Conservation (phyloP, 2,888 invertebrate genomes). For the Cryptosula pallasiana region DNA sequence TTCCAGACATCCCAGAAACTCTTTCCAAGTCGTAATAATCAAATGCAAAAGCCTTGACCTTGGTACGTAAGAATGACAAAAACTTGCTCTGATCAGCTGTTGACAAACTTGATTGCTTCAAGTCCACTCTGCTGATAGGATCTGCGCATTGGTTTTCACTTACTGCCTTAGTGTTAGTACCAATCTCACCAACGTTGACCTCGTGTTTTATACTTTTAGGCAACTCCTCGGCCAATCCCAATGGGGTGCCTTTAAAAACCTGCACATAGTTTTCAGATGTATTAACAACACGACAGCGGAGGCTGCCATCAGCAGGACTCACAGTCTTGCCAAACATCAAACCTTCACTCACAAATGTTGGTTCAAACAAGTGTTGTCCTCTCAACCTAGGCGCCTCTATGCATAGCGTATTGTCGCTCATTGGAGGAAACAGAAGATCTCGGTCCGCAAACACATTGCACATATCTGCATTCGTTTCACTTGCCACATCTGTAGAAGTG, state of each 20-base stretch:
- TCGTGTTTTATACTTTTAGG: too few relatives aligned
- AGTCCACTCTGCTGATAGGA: too few relatives aligned
- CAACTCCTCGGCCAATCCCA: neutral
- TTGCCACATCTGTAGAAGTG: neutral
- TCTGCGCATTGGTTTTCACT: too few relatives aligned
- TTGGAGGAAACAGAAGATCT: neutral
- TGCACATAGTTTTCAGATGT: neutral
- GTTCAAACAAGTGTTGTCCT: neutral
- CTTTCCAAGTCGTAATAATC: too few relatives aligned
- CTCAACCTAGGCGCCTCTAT: neutral
- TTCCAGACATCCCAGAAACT: too few relatives aligned
- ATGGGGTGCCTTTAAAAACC: neutral
- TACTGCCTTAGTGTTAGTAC: too few relatives aligned
- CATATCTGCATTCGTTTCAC: neutral
- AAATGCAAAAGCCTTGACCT: too few relatives aligned
- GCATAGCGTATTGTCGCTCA: neutral
- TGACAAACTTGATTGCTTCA: too few relatives aligned
- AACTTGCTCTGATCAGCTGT: too few relatives aligned
- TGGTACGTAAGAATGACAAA: too few relatives aligned
- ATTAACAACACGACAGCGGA: slow-evolving; percentile 4
- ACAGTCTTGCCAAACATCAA: slow-evolving; percentile 1
- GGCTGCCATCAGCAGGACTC: neutral
- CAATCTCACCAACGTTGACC: too few relatives aligned
- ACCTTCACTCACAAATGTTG: neutral
- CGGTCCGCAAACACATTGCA: neutral